Percentiles rank a stretch among this genome's conserved stretches.
phyloP scores from a whole-genome alignment of 2,888 invertebrate genomes.

The Eilema sororculum region DNA sequence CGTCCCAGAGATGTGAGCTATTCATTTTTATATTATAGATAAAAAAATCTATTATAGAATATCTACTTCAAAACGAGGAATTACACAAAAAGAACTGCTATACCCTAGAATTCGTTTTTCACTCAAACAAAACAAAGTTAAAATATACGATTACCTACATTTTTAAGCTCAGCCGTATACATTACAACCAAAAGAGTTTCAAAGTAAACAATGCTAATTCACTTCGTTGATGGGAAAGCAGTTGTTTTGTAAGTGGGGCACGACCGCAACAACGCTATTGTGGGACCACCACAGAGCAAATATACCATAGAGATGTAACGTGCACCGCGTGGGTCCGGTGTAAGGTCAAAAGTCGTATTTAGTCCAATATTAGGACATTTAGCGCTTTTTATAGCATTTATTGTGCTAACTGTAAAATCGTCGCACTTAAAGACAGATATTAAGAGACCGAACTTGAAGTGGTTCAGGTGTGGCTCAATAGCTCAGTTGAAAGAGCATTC shows the following conservation, averaged over 20 bases:
- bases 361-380: not conserved
- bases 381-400: no score
- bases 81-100: no score
- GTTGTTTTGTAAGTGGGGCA: conserved; percentile 36
- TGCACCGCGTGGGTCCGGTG: not conserved
- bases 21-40: no score
- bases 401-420: no score
- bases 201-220: conserved; percentile 32
- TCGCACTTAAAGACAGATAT: no score
- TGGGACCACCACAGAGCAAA: conserved; percentile 28
- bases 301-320: conserved; percentile 4
- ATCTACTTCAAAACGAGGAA: not conserved
- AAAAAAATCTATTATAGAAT: no score
- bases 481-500: no score
- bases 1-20: no score
- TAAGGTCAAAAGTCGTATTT: not conserved
- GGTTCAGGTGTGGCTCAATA: no score
- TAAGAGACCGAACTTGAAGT: no score
- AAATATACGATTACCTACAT: conserved; percentile 1
- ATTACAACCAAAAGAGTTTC: conserved; percentile 19
- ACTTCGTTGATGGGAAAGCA: conserved; percentile 42
- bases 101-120: not conserved
- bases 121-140: not conserved
- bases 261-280: conserved; percentile 48
- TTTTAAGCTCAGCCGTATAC: conserved; percentile 6